A percentile compares a stretch with the other conserved stretches of the same genome.
phyloP scores from a whole-genome alignment of 53 echinoderm and acorn worm species.

The Apostichopus leukothele region DNA sequence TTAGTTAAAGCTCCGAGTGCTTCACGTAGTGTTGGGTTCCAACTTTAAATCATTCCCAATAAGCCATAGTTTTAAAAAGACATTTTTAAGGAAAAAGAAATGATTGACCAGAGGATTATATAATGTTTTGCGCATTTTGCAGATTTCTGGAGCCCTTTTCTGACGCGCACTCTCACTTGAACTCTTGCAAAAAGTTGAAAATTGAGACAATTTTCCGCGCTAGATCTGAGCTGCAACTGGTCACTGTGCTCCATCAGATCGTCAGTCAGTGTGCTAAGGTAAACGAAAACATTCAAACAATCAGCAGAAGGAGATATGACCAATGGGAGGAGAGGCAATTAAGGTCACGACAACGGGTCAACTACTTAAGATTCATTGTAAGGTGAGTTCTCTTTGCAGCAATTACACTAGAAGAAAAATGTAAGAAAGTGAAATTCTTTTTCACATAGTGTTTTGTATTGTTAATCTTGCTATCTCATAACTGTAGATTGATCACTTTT shows the following conservation, averaged over 20 bases:
- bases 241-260: conserved; percentile 68
- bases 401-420: too few relatives aligned
- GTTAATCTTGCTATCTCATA: too few relatives aligned
- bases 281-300: conserved; percentile 51
- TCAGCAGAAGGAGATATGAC: conserved; percentile 55
- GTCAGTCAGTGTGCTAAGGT: conserved; percentile 51
- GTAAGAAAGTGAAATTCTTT: too few relatives aligned
- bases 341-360: conserved; percentile 88
- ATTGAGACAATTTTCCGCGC: conserved; percentile 75
- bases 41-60: too few relatives aligned
- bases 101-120: too few relatives aligned
- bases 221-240: conserved; percentile 70
- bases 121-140: neutral
- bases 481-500: too few relatives aligned
- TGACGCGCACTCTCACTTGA: neutral
- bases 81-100: neutral
- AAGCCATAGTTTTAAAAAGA: too few relatives aligned
- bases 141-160: conserved; percentile 64
- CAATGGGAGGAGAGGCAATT: conserved; percentile 75
- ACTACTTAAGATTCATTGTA: conserved; percentile 73
- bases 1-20: too few relatives aligned
- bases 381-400: conserved; percentile 54
- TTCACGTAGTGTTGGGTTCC: too few relatives aligned
- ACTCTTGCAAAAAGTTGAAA: conserved; percentile 3
- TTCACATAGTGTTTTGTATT: too few relatives aligned